A percentile compares a stretch with the other conserved stretches of the same genome.
These are phyloP conservation scores for Zapornia atra DNA, from an alignment of 2,113 vertebrate species.

Conservation along the genomic window DNA sequence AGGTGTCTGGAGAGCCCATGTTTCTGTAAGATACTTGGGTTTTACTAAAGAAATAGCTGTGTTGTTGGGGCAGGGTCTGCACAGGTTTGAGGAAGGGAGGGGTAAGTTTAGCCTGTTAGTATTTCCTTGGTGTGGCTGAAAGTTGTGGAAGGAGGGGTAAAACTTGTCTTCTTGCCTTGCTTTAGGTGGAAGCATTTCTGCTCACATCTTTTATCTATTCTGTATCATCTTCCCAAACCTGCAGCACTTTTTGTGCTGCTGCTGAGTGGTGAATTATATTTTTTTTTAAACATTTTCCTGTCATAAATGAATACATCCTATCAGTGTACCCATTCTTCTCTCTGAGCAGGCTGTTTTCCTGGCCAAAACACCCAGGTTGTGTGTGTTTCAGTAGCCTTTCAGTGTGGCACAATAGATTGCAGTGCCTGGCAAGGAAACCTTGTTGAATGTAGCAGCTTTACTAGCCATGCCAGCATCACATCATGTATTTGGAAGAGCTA, in stretches of 20 bases:
- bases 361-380: background rate
- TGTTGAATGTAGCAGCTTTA: background rate
- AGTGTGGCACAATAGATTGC: background rate
- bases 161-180: background rate
- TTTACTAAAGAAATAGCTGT: background rate
- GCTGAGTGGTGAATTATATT: accelerated
- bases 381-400: background rate
- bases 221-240: background rate
- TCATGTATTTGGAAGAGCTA: background rate
- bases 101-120: background rate
- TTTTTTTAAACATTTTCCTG: background rate
- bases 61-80: background rate
- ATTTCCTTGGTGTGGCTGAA: background rate
- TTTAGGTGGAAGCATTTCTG: background rate
- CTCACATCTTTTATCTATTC: background rate
- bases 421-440: background rate
- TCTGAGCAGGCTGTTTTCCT: background rate
- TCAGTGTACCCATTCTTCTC: background rate
- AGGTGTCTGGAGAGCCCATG: background rate
- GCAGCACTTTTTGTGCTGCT: background rate
- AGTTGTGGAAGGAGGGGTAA: background rate
- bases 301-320: background rate
- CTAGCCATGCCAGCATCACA: background rate
- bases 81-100: background rate
- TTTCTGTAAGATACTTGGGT: background rate